Percentiles rank a stretch among this genome's conserved stretches.
Conservation (phyloP, 1,140 invertebrate species). For the Epicauta chinensis region DNA sequence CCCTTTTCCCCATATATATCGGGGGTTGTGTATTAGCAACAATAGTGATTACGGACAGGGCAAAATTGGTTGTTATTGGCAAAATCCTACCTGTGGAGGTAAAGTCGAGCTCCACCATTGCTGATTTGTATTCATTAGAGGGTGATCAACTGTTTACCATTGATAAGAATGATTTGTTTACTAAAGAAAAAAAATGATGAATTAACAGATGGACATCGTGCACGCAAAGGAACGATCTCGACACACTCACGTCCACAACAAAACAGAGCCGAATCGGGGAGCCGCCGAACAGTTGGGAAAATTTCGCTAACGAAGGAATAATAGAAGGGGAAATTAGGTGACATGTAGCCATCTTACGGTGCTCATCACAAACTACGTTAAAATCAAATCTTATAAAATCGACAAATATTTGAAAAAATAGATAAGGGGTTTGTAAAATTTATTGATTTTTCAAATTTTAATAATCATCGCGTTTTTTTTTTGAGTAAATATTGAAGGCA, state of each 20-base stretch:
- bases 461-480: too few species aligned
- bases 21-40: neutral
- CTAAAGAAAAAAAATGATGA: neutral
- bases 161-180: slow-evolving; percentile 24
- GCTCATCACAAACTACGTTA: too few species aligned
- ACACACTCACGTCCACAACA: slow-evolving; percentile 8
- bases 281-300: too few species aligned
- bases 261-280: slow-evolving; percentile 5
- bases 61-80: slow-evolving; percentile 9
- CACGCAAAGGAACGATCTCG: neutral
- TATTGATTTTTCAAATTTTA: too few species aligned
- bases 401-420: too few species aligned
- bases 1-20: slow-evolving; percentile 10
- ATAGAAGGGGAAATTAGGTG: too few species aligned
- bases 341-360: too few species aligned
- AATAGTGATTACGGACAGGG: slow-evolving; percentile 19
- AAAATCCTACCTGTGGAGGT: slow-evolving; percentile 33
- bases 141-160: slow-evolving; percentile 27
- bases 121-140: slow-evolving; percentile 10
- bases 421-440: too few species aligned
- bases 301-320: too few species aligned
- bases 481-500: too few species aligned
- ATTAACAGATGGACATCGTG: slow-evolving; percentile 18
- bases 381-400: too few species aligned
- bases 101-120: slow-evolving; percentile 37